phyloP scores from a whole-genome alignment of 1,140 invertebrate genomes.

The Cydia amplana region DNA sequence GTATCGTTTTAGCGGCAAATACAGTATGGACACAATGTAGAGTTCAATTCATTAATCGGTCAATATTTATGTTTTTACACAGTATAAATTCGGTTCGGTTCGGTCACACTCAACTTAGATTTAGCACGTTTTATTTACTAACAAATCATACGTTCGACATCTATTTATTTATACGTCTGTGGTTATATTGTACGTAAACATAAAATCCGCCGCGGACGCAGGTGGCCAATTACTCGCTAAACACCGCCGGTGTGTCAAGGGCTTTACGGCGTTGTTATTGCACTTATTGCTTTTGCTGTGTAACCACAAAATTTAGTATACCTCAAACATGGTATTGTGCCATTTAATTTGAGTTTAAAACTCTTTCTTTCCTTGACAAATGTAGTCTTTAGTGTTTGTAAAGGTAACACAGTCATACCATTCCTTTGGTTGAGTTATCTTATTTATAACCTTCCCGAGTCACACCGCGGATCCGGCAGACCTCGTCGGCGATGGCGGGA shows the following conservation, averaged over 20 bases:
- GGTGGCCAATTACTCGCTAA: constrained; percentile 28
- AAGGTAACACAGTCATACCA: no score
- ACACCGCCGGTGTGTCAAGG: constrained; percentile 23
- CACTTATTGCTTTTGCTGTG: background rate
- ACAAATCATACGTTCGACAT: background rate
- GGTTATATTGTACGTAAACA: constrained; percentile 15
- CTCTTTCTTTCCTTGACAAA: background rate
- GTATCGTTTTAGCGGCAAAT: background rate
- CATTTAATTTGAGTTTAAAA: background rate
- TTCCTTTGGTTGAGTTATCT: no score
- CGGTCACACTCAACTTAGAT: background rate
- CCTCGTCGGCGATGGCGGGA: no score
- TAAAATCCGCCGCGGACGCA: constrained; percentile 9
- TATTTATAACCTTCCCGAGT: no score
- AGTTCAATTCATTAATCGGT: no score
- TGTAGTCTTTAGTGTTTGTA: no score
- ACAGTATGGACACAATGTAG: no score
- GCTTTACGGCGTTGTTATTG: constrained; percentile 21
- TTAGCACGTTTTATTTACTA: background rate
- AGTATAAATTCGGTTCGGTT: no score
- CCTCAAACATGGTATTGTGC: background rate
- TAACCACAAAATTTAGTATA: background rate
- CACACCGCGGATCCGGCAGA: no score
- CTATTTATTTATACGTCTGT: background rate
- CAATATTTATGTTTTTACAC: no score